phyloP scores from a whole-genome alignment of 2,797 vertebrate genomes.

The Geotrypetes seraphini region DNA sequence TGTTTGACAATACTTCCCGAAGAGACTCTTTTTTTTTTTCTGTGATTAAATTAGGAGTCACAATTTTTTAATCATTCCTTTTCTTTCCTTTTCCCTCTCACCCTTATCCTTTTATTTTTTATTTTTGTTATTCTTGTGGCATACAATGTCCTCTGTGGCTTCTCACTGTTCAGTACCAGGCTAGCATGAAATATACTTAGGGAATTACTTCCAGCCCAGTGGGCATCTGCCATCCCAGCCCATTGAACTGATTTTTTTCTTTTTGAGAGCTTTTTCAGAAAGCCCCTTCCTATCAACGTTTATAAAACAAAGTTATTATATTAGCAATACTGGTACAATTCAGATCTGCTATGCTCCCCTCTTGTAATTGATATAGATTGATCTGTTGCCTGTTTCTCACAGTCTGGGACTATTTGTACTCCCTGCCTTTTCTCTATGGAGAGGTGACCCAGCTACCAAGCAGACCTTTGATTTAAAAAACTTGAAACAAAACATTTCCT shows the following conservation, averaged over 20 bases:
- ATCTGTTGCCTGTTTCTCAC: conserved; percentile 14
- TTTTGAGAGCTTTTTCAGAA: conserved; percentile 13
- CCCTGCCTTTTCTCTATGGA: not conserved
- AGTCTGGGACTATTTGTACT: not conserved
- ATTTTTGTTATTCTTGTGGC: conserved; percentile 22
- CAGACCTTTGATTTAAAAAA: not conserved
- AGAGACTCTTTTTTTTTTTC: conserved; percentile 6
- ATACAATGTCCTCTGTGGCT: conserved; percentile 21
- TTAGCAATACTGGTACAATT: conserved; percentile 5
- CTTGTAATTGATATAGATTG: conserved; percentile 16
- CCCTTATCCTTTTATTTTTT: not conserved
- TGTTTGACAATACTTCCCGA: conserved; percentile 11
- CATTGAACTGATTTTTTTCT: conserved; percentile 1
- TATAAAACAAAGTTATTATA: conserved; percentile 16
- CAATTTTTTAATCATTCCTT: not conserved
- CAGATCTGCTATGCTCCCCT: not conserved
- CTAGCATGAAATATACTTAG: conserved; percentile 8
- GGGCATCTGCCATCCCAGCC: not conserved
- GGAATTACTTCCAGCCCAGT: conserved; percentile 19
- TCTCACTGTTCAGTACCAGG: conserved; percentile 17
- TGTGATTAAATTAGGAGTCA: conserved; percentile 3
- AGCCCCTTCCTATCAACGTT: conserved; percentile 12
- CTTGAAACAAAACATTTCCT: not conserved
- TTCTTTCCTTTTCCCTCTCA: conserved; percentile 9
- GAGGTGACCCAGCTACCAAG: not conserved